Conservation (phyloP, 1,140 invertebrate genomes). For the Dryas iulia region DNA sequence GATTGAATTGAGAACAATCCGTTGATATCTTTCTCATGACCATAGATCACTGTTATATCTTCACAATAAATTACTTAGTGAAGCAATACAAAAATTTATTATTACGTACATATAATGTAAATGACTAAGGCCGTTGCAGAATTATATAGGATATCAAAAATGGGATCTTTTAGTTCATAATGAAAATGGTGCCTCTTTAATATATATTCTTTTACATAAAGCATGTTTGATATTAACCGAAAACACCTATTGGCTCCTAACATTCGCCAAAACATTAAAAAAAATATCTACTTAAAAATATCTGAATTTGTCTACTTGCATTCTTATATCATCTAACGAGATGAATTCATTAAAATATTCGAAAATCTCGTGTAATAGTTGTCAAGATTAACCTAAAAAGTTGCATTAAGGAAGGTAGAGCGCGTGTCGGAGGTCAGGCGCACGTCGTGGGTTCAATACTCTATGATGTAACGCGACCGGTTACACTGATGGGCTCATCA, state of each 20-base stretch:
- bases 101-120: too few species aligned
- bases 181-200: too few species aligned
- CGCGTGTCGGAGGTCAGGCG: slow-evolving; percentile 58
- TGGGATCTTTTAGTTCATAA: too few species aligned
- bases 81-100: not conserved
- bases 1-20: slow-evolving; percentile 17
- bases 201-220: too few species aligned
- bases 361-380: slow-evolving; percentile 28
- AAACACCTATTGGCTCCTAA: too few species aligned
- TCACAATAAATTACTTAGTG: not conserved
- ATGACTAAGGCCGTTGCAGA: too few species aligned
- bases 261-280: too few species aligned
- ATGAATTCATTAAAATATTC: not conserved
- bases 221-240: too few species aligned
- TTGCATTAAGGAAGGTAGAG: slow-evolving; percentile 45
- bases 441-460: slow-evolving; percentile 49
- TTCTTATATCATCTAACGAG: not conserved
- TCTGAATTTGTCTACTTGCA: not conserved
- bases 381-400: slow-evolving; percentile 55
- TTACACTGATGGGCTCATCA: slow-evolving; percentile 34
- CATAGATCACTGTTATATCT: not conserved
- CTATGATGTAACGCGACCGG: slow-evolving; percentile 57
- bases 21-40: slow-evolving; percentile 42
- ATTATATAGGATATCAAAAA: too few species aligned
- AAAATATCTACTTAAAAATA: too few species aligned